phyloP scores from a whole-genome alignment of 2,888 invertebrate genomes.

The Nemoura dubitans region DNA sequence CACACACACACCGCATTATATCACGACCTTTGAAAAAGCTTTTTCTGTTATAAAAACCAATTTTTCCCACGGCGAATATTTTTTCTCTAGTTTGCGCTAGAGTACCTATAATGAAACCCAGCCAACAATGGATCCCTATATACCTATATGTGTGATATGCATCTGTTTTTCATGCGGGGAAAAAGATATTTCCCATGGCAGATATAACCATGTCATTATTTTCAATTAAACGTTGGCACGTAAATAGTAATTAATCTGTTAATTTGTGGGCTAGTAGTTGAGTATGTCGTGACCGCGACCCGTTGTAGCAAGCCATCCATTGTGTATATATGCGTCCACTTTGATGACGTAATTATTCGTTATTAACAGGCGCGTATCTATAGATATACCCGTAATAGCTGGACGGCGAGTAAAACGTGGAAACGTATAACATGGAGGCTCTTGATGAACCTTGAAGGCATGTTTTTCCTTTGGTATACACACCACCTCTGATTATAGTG shows the following conservation, averaged over 20 bases:
- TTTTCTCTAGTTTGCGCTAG: background rate
- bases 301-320: background rate
- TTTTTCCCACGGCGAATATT: background rate
- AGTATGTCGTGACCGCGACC: background rate
- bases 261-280: conserved; percentile 1
- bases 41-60: background rate
- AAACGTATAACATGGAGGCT: background rate
- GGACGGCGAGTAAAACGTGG: no score
- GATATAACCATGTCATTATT: background rate
- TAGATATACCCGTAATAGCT: no score
- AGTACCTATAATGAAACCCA: background rate
- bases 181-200: background rate
- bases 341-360: background rate
- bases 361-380: no score
- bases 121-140: background rate
- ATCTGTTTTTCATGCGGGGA: background rate
- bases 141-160: background rate
- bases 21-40: background rate
- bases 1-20: background rate
- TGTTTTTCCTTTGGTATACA: background rate
- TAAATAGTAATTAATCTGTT: background rate
- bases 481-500: background rate
- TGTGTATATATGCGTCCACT: background rate
- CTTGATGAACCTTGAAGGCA: background rate
- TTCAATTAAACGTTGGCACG: background rate